Evolutionary conservation across 2,797 vertebrate species (phyloP), one percentile per base, ranked within the genome.

Genomic region (Podargus strigoides): DNA sequence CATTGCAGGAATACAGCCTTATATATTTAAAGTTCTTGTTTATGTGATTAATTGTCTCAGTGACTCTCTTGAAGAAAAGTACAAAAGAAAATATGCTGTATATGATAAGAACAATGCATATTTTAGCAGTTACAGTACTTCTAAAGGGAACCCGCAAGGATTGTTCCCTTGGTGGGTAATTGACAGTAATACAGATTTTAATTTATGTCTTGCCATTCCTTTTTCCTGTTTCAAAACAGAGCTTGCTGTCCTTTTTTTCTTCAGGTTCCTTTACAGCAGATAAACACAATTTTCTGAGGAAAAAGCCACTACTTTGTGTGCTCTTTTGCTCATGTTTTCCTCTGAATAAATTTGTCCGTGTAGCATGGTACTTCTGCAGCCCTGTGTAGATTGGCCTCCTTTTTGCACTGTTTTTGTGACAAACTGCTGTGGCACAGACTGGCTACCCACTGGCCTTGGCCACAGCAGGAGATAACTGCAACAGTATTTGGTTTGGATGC

Each of bases 1-100:
- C 52, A 62, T 26, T 72, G 26, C 34, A 90, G 63, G 24, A 89
- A 69, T 70, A 75, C 16, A 91, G n/a, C 39, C 23, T 56, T 84
- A 62, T 50, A 74, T 88, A 90, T 93, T 58, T 86, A 44, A 90
- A 89, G 39, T 82, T 95, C 36, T 62, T 82, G 30, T 36, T 94
- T 62, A 50, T 53, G 37, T 75, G 93, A 93, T 88, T 88, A 86
- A 80, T 89, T 73, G 63, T 84, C 69, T 78, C 22, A 16, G 68
- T 81, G 67, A 74, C 20, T 63, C 18, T 79, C 47, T 66, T 80
- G 60, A 83, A 94, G 75, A 76, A 73, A 91, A 91, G 34, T 78
- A 79, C 52, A 86, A 91, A 88, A 77, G 79, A 67, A 90, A 88
- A 52, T 44, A 63, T 56, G 52, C 41, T 85, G 64, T 52, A 70